Evolutionary conservation across 2,113 vertebrate species (phyloP).

Genomic region (Phycodurus eques): DNA sequence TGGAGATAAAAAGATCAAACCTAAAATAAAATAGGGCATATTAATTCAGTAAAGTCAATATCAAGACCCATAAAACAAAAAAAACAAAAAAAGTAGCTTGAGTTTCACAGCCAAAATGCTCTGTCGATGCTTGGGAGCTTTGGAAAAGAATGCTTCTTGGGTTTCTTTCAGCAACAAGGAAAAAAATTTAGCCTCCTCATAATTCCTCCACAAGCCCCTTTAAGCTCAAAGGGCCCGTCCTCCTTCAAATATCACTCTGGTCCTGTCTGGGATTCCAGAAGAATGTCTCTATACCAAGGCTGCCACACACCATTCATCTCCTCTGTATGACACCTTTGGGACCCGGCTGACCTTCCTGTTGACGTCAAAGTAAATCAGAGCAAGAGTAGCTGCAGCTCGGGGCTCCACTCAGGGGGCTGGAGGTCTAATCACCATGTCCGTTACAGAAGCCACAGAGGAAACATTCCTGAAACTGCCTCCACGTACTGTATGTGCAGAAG

Average conservation of each 20-base stretch:
- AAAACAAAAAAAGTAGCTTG: conserved; percentile 19
- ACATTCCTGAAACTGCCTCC: conserved; percentile 64
- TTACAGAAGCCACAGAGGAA: conserved; percentile 70
- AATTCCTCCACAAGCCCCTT: conserved; percentile 71
- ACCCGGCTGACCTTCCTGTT: conserved; percentile 73
- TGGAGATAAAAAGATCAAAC: neutral
- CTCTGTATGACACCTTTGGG: conserved; percentile 55
- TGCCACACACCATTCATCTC: conserved; percentile 22
- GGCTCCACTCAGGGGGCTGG: conserved; percentile 72
- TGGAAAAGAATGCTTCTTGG: conserved; percentile 62
- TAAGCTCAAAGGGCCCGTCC: conserved; percentile 60
- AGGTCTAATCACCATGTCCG: conserved; percentile 74
- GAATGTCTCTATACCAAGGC: conserved; percentile 27
- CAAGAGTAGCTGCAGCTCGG: conserved; percentile 40
- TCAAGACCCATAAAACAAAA: conserved; percentile 8
- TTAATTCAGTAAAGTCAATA: conserved; percentile 11
- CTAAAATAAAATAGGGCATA: conserved; percentile 2
- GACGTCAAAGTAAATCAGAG: conserved; percentile 74
- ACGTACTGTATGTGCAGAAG: conserved; percentile 13
- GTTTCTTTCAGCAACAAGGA: conserved; percentile 75
- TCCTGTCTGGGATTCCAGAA: conserved; percentile 33
- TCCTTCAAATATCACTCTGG: conserved; percentile 33
- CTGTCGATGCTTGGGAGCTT: conserved; percentile 44
- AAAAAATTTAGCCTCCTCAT: conserved; percentile 74
- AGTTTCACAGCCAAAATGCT: conserved; percentile 30